Evolutionary conservation across 2,797 vertebrate species (phyloP).

Genomic region (Salarias fasciatus): DNA sequence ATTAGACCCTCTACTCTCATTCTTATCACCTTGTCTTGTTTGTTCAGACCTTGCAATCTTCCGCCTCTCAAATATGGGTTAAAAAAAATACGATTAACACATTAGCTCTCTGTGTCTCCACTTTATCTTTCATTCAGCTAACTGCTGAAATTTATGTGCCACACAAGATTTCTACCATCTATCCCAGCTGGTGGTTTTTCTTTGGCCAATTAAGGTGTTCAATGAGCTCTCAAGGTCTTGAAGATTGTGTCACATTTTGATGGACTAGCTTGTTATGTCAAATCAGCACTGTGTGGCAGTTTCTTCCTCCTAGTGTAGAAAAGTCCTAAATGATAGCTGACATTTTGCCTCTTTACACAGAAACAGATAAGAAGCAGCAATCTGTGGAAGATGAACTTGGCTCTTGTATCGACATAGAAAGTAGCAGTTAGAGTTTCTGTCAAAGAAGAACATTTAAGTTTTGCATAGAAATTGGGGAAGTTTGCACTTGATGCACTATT

Average conservation of each 20-base stretch:
- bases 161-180: constrained; percentile 5
- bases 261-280: constrained; percentile 2
- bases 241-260: constrained; percentile 9
- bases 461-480: too few species aligned
- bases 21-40: constrained; percentile 81
- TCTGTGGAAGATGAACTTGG: background rate
- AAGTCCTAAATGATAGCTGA: background rate
- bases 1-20: constrained; percentile 81
- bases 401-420: too few species aligned
- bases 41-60: constrained; percentile 80
- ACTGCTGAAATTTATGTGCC: constrained; percentile 27
- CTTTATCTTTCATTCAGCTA: constrained; percentile 47
- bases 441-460: too few species aligned
- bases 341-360: too few species aligned
- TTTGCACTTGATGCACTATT: too few species aligned
- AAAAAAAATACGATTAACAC: constrained; percentile 74
- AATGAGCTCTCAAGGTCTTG: constrained; percentile 30
- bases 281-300: background rate
- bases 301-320: background rate
- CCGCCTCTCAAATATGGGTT: constrained; percentile 58
- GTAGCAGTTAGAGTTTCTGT: too few species aligned
- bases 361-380: background rate
- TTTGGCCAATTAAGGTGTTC: constrained; percentile 62
- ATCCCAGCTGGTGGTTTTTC: constrained; percentile 18
- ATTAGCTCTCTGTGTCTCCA: constrained; percentile 61